phyloP scores from a whole-genome alignment of 1,140 invertebrate genomes.

The Diuraphis noxia region DNA sequence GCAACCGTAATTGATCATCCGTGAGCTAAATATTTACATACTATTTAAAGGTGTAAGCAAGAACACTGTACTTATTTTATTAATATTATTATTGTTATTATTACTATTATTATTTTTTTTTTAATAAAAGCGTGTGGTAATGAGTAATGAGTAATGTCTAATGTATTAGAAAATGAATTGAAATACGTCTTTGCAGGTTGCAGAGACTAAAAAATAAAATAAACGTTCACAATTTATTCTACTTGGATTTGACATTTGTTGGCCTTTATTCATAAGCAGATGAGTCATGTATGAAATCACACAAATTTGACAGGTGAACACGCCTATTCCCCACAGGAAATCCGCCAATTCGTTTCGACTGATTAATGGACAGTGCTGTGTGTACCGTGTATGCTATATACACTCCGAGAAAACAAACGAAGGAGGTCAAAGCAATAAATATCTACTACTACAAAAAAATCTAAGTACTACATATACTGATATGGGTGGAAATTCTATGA shows the following conservation, averaged over 20 bases:
- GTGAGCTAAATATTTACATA: background rate
- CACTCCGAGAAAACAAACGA: slow-evolving; percentile 46
- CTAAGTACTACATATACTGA: slow-evolving; percentile 1
- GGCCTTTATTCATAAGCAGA: slow-evolving; percentile 19
- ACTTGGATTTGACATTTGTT: background rate
- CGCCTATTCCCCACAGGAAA: slow-evolving; percentile 43
- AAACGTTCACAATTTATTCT: background rate
- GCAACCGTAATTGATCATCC: background rate
- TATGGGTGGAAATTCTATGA: slow-evolving; percentile 26
- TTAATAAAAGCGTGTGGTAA: background rate
- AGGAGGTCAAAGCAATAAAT: slow-evolving; percentile 50
- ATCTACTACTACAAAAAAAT: slow-evolving; percentile 16
- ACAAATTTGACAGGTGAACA: slow-evolving; percentile 44
- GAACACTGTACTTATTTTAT: background rate
- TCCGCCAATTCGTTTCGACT: slow-evolving; percentile 42
- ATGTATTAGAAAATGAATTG: background rate
- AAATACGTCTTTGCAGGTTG: background rate
- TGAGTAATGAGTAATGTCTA: background rate
- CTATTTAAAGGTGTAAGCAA: background rate
- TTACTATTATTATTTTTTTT: background rate
- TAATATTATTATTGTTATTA: too few relatives aligned
- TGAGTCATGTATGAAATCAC: slow-evolving; percentile 47
- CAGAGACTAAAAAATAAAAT: background rate
- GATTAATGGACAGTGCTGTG: slow-evolving; percentile 42
- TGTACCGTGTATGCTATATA: background rate